Conservation (phyloP, 2,888 invertebrate genomes). For the Sesia apiformis region DNA sequence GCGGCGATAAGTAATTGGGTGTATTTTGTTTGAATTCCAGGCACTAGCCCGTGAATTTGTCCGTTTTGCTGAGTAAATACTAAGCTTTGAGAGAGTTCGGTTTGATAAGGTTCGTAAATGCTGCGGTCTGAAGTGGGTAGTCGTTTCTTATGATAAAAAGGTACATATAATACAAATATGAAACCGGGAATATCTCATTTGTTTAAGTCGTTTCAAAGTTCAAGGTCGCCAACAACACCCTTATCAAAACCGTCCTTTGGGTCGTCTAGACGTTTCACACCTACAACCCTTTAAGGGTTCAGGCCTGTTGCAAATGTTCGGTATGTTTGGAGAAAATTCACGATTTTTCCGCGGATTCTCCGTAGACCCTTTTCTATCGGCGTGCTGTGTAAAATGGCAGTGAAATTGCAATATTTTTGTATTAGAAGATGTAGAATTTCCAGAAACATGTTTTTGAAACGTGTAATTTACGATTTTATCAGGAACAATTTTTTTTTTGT, state of each 20-base stretch:
- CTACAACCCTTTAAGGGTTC: conserved; percentile 50
- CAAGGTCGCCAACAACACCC: conserved; percentile 66
- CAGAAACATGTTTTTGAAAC: too few species aligned
- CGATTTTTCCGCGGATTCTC: background rate
- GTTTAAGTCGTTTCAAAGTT: conserved; percentile 65
- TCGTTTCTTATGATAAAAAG: conserved; percentile 16
- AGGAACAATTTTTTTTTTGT: too few species aligned
- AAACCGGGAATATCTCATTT: conserved; percentile 50
- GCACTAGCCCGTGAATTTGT: conserved; percentile 40
- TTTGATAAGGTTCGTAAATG: conserved; percentile 20
- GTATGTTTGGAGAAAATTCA: background rate
- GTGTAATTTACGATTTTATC: too few species aligned
- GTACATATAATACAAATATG: conserved; percentile 2
- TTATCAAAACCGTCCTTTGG: conserved; percentile 66
- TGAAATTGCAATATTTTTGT: too few species aligned
- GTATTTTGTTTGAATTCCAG: conserved; percentile 38
- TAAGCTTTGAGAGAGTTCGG: conserved; percentile 25
- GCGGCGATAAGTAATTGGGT: conserved; percentile 45
- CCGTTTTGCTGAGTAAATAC: conserved; percentile 33
- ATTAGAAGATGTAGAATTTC: too few species aligned
- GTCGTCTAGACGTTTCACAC: conserved; percentile 70
- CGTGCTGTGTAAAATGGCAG: too few species aligned
- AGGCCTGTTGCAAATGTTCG: conserved; percentile 17
- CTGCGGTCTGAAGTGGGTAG: conserved; percentile 4
- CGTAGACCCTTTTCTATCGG: background rate